phyloP scores from a whole-genome alignment of 2,113 vertebrate genomes.

The Lepus americanus region DNA sequence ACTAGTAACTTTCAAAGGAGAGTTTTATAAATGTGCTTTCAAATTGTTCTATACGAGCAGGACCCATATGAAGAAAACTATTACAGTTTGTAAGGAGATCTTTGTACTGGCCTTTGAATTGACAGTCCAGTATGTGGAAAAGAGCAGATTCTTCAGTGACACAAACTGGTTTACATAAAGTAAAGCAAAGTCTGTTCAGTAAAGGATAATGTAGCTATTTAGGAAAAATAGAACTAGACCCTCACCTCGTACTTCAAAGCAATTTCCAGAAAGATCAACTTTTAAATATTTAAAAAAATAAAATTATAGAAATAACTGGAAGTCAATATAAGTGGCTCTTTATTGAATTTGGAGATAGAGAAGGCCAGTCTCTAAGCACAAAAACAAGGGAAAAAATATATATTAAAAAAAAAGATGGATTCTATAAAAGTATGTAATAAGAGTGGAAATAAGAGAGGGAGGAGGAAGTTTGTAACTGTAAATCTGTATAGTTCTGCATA shows the following conservation, averaged over 20 bases:
- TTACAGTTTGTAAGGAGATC: conserved; percentile 31
- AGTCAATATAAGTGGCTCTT: neutral
- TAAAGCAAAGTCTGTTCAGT: neutral
- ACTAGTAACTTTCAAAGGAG: conserved; percentile 30
- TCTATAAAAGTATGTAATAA: neutral
- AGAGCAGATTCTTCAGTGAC: neutral
- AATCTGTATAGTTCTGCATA: too few relatives aligned
- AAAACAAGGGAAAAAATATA: neutral
- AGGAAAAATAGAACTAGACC: neutral
- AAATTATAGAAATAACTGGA: conserved; percentile 4
- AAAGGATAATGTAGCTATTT: conserved; percentile 27
- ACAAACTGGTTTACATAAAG: neutral
- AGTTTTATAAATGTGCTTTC: neutral
- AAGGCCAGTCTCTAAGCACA: neutral
- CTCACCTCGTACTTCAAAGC: neutral
- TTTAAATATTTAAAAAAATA: neutral
- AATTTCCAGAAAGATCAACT: neutral
- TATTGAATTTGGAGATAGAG: conserved; percentile 36
- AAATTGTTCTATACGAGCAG: neutral
- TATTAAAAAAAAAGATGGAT: neutral
- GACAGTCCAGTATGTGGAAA: neutral
- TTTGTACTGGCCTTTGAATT: neutral
- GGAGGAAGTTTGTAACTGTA: too few relatives aligned
- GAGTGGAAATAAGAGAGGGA: too few relatives aligned
- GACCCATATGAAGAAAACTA: conserved; percentile 11